Base-by-base conservation (phyloP, 2,797 vertebrate species). In the Ataeniobius toweri region DNA sequence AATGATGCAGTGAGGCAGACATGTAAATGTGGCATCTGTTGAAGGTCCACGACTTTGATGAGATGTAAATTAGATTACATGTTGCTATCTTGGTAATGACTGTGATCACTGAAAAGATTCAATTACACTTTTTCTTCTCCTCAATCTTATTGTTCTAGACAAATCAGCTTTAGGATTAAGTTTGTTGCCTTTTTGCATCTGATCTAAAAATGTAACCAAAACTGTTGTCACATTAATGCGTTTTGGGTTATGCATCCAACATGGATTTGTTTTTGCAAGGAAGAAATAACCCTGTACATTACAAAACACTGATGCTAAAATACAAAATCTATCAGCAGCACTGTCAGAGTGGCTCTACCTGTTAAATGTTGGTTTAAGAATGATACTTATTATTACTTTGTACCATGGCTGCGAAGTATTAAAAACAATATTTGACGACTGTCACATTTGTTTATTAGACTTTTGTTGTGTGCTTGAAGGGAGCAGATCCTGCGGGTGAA, bases 401-500 rank as follows among this genome's bases (percentile, higher is more conserved):
- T 58, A 55, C 20, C 1, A 8, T 24, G 20, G 22, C 3, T 55
- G 39, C 20, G 0, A 24, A 41, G 12, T 7, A 16, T n/a, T n/a
- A 46, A 69, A 69, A 69, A 44, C 5, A 5, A 2, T 65, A 41
- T 39, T 65, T 5, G 9, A 24, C 31, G 10, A 67, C 20, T 36
- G 3, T 8, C 10, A 2, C 67, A 69, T 2, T 13, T 46, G 10
- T 6, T 69, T 69, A 69, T 69, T 14, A 2, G 22, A 14, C 10
- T 1, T 55, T 24, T 73, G 1, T 73, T 8, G 24, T 79, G 65
- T 44, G 22, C 12, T 1, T 28, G 8, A 86, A 99, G 98, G 95
- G 98, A 99, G 91, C 98, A 99, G 95, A 99, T 99, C 78, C 92
- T 99, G 86, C 96, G 98, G 28, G 98, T 99, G 86, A 99, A 99